Conservation (phyloP, 2,113 vertebrate species). For the Grammomys dolichurus region DNA sequence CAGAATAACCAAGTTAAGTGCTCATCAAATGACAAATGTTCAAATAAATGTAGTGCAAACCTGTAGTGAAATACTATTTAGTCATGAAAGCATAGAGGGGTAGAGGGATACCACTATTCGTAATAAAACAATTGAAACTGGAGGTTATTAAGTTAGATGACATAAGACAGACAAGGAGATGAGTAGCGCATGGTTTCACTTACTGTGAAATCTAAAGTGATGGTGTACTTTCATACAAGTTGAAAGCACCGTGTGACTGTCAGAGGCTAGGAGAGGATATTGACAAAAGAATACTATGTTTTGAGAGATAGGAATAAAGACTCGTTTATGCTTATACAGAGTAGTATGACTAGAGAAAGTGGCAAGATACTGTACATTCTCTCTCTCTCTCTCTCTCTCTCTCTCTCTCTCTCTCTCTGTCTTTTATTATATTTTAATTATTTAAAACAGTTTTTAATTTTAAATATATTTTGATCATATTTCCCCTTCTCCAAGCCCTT, state of each 20-base stretch:
- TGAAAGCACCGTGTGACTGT: neutral
- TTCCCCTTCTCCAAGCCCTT: neutral
- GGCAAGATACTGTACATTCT: neutral
- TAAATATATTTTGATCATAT: neutral
- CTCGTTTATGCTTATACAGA: neutral
- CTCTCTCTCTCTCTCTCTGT: too few species aligned
- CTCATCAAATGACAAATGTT: neutral
- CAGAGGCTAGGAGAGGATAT: accelerated
- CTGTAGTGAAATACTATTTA: neutral
- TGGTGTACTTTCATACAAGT: neutral
- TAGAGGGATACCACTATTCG: neutral
- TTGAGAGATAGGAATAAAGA: neutral
- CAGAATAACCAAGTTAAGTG: neutral
- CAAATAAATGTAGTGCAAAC: neutral
- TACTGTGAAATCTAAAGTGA: neutral
- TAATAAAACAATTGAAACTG: neutral
- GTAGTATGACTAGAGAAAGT: neutral
- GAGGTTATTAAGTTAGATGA: neutral
- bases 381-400: too few species aligned
- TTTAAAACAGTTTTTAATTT: neutral
- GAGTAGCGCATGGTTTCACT: neutral
- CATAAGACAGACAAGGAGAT: neutral
- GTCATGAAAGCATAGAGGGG: neutral
- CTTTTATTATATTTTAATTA: neutral
- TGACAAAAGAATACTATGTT: neutral